Percentiles rank a stretch among this genome's conserved stretches.
Conservation (phyloP, 2,113 vertebrate genomes). For the Potamarius usumacintae region DNA sequence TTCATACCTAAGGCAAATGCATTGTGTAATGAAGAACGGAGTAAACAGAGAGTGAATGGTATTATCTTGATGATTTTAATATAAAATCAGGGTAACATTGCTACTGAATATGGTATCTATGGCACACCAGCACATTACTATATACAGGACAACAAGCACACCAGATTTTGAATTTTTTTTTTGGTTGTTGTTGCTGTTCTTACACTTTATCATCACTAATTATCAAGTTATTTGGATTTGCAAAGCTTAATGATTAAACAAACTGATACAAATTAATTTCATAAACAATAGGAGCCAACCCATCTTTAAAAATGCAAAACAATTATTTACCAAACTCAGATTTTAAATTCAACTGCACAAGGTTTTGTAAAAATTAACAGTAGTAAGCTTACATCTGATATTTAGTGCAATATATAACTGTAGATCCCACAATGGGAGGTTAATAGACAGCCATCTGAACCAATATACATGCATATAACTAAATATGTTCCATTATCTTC, state of each 20-base stretch:
- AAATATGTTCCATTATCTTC: conserved; percentile 38
- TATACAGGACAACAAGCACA: conserved; percentile 46
- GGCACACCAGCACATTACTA: conserved; percentile 59
- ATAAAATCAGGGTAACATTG: conserved; percentile 68
- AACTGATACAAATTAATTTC: conserved; percentile 52
- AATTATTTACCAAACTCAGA: conserved; percentile 60
- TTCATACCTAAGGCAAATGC: not conserved
- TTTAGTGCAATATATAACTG: conserved; percentile 51
- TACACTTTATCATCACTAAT: conserved; percentile 13
- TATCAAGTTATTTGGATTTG: conserved; percentile 55
- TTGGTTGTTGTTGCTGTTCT: not conserved
- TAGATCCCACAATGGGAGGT: conserved; percentile 55
- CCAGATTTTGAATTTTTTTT: conserved; percentile 12
- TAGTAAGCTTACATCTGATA: conserved; percentile 53
- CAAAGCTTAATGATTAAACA: conserved; percentile 37
- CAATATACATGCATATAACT: conserved; percentile 73
- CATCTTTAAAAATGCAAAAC: conserved; percentile 47
- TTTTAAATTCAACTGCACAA: conserved; percentile 61
- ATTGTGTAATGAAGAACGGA: not conserved
- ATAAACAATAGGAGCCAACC: conserved; percentile 61
- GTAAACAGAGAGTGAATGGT: conserved; percentile 16
- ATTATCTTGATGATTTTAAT: conserved; percentile 61
- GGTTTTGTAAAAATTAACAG: conserved; percentile 54
- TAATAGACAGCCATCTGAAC: conserved; percentile 60
- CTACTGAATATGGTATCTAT: conserved; percentile 55